Evolutionary conservation across 2,888 invertebrate genomes (phyloP), one percentile per base, ranked within the genome.

Genomic region (Lordiphosa fenestrarum): DNA sequence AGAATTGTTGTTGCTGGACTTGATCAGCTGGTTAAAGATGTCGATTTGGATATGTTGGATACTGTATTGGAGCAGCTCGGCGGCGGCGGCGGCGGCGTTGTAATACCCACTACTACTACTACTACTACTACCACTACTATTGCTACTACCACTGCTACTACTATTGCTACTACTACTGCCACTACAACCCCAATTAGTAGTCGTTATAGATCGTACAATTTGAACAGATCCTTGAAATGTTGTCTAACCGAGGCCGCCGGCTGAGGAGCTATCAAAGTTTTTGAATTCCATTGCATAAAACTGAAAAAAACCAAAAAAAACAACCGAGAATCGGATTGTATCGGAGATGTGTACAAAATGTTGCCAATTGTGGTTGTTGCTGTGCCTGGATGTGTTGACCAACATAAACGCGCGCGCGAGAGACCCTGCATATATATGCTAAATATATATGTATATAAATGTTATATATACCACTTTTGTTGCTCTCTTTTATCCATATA

Each of bases 321-420:
- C 15, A 15, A 15, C 15, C 15, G 15, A 15, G 40, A 42, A 42
- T 30, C 48, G 33, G 10, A 46, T 38, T 30, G 48, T 58, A 42
- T 19, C 19, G 30, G 33, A 50, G 60, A 70, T 40, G 42, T 25
- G 15, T 47, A 19, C 36, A 46, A 52, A 49, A 66, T 74, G 82
- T 83, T 83, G 85, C 74, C 81, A 72, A 77, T 78, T 84, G 84
- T 84, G 81, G 81, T 81, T 84, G 81, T 81, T 81, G 81, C 82
- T 81, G 81, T 84, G 71, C 73, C 77, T 68, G 67, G 48, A 40
- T 30, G 39, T 69, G 66, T 66, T 59, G 53, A 56, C 12, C 12
- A 35, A 21, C 33, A 51, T 39, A 51, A 56, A 46, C 40, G 52
- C 55, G 15, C 15, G 15, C 40, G 52, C 55, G 15, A 1, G 15